Evolutionary conservation across 2,888 invertebrate species (phyloP), one percentile per base, ranked within the genome.

Genomic region (Nephrocerus scutellatus): DNA sequence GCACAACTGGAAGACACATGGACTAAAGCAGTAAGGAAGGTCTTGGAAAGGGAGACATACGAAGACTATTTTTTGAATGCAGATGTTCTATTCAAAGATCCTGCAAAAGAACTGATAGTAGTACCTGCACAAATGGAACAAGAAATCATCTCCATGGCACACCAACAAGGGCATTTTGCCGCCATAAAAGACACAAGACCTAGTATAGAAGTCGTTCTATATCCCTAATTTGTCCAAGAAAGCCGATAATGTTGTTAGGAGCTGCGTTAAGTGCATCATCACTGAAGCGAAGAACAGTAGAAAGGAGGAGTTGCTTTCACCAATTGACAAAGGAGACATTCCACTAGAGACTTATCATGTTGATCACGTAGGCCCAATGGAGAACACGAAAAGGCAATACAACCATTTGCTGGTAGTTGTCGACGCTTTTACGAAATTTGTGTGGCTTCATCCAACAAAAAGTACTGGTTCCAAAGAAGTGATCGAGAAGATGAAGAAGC

Each of bases 311-410:
- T 52, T 47, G 8, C 22, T 38, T 2, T 13, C 21, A 12, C 31
- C 38, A n/a, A 37, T 23, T 18, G 37, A 30, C 24, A 37, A 37
- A 24, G 37, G 30, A 13, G 24, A 30, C 12, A 12, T 23, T 7
- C n/a, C n/a, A n/a, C n/a, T n/a, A n/a, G n/a, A n/a, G n/a, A 61
- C 59, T 0, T 55, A 47, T 6, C 60, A 64, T 33, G 28, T 58
- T 6, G 63, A 64, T 29, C 63, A 65, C 29, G 21, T 65, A 3
- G 62, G 63, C 2, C 62, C 61, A 2, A 31, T 61, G 39, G 45
- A 51, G 0, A 40, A 39, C 4, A 63, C 60, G 0, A 48, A 47
- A 1, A 62, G 61, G 41, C 39, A 40, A n/a, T 62, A 62, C 21
- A 59, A 59, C 21, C 48, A 65, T 33, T 53, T 66, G 1, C 46